Conservation (phyloP, 2,797 vertebrate genomes). For the Saxicola maurus region DNA sequence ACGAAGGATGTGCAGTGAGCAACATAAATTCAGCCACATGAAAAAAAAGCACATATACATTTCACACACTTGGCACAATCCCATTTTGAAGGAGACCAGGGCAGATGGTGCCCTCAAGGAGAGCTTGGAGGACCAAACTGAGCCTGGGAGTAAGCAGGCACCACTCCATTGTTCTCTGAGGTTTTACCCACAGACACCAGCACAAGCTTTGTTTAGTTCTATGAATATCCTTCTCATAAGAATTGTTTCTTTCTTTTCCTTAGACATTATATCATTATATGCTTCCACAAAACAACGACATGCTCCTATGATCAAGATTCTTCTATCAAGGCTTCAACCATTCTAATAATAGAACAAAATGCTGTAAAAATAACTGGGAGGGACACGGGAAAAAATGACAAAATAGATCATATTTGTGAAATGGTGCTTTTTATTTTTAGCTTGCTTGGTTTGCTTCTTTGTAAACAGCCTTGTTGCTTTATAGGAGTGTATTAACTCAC, state of each 20-base stretch:
- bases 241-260: conserved; percentile 58
- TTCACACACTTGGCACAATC: neutral
- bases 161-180: neutral
- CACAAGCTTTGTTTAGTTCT: conserved; percentile 24
- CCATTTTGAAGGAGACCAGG: neutral
- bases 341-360: conserved; percentile 7
- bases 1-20: neutral
- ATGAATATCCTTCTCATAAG: conserved; percentile 52
- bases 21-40: neutral
- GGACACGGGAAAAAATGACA: neutral
- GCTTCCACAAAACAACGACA: conserved; percentile 23
- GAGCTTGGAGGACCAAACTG: neutral
- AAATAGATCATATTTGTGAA: neutral
- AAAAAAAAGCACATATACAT: neutral
- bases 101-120: neutral
- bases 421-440: neutral
- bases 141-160: neutral
- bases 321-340: neutral
- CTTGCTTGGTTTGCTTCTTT: neutral
- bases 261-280: neutral
- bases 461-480: neutral
- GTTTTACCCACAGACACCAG: neutral
- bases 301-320: conserved; percentile 7
- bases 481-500: neutral
- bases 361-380: conserved; percentile 28